Conservation (phyloP, 2,797 vertebrate genomes). For the Crocidura indochinensis region DNA sequence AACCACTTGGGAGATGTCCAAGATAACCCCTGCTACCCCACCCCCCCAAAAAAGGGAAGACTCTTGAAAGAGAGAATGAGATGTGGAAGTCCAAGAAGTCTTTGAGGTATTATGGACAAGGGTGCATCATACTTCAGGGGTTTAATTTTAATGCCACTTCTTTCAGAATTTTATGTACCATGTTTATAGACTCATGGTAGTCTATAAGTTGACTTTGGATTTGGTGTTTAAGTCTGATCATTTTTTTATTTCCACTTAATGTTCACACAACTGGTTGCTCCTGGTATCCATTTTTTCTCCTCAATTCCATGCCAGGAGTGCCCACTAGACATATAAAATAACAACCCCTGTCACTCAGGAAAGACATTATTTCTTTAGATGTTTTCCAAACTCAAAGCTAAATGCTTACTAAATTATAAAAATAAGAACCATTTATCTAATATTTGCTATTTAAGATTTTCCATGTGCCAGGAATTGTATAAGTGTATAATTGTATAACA, state of each 20-base stretch:
- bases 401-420: conserved; percentile 48
- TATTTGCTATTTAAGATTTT: conserved; percentile 41
- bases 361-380: conserved; percentile 29
- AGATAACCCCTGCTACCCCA: too few species aligned
- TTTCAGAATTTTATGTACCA: background rate
- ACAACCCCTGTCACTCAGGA: conserved; percentile 13
- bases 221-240: too few species aligned
- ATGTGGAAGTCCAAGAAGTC: too few species aligned
- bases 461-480: background rate
- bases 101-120: too few species aligned
- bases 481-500: background rate
- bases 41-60: too few species aligned
- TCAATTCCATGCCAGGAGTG: background rate
- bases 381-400: background rate
- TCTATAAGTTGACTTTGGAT: background rate
- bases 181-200: background rate
- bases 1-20: too few species aligned
- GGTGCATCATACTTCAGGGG: too few species aligned
- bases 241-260: too few species aligned
- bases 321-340: too few species aligned
- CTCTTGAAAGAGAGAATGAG: too few species aligned
- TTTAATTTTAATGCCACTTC: background rate
- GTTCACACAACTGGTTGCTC: too few species aligned
- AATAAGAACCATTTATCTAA: conserved; percentile 10
- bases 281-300: too few species aligned